These are phyloP conservation scores for Calameuta filiformis DNA, from an alignment of 2,888 invertebrate genomes.

Conservation along the genomic window DNA sequence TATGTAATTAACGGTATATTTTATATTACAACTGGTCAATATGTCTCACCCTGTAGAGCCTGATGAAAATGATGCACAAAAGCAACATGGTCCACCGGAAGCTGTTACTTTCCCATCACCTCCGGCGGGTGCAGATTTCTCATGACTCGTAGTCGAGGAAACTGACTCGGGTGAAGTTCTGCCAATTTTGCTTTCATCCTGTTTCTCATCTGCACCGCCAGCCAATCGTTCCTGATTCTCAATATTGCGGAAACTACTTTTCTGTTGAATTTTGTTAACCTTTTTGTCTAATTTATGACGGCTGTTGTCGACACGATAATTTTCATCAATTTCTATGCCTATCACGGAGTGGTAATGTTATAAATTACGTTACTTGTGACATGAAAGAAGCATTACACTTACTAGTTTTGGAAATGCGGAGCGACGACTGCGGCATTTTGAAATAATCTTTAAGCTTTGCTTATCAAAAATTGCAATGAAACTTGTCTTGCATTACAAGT, in stretches of 20 bases:
- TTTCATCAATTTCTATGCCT: background rate
- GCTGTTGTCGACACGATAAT: background rate
- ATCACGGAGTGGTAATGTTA: background rate
- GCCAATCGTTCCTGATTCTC: conserved; percentile 23
- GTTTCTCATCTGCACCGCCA: conserved; percentile 28
- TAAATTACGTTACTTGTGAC: background rate
- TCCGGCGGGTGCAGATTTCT: background rate
- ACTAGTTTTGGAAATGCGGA: background rate
- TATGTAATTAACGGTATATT: background rate
- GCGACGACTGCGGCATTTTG: background rate
- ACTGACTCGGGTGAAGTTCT: background rate
- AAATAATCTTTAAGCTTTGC: background rate
- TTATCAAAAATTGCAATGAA: background rate
- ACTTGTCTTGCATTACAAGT: background rate
- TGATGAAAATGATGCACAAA: conserved; percentile 4
- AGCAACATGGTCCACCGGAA: conserved; percentile 1
- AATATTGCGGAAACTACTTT: conserved; percentile 12
- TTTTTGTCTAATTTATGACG: conserved; percentile 17
- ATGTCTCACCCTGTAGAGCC: conserved; percentile 22
- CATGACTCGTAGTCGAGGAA: background rate
- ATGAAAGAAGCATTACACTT: background rate
- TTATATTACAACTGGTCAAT: background rate
- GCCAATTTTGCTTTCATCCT: conserved; percentile 4
- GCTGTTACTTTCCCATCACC: background rate
- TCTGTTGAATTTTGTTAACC: conserved; percentile 18